These are phyloP conservation scores for Cepaea hortensis DNA, from an alignment of 2,888 invertebrate species.

Conservation along the genomic window DNA sequence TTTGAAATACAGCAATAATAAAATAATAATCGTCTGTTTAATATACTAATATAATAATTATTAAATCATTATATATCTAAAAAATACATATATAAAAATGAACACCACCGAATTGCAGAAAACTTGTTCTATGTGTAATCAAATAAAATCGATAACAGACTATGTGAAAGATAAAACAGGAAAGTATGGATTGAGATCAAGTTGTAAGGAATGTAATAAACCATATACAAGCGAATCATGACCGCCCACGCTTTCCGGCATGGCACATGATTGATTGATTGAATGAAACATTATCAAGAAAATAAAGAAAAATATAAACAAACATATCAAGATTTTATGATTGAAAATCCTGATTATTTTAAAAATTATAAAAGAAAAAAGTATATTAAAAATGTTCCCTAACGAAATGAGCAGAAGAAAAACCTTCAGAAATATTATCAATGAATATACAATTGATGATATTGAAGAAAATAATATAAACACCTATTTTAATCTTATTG, in stretches of 20 bases:
- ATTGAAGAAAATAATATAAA: background rate
- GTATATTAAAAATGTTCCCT: background rate
- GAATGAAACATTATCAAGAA: conserved; percentile 13
- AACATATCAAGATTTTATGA: conserved; percentile 6
- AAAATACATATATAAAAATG: too few relatives aligned
- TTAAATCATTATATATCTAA: too few relatives aligned
- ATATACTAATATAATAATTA: too few relatives aligned
- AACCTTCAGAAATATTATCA: background rate
- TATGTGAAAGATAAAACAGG: background rate
- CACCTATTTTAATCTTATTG: conserved; percentile 26
- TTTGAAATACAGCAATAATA: too few relatives aligned
- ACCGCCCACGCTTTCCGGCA: too few relatives aligned
- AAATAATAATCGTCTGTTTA: too few relatives aligned
- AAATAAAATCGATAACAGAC: background rate
- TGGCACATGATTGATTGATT: too few relatives aligned
- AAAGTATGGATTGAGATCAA: conserved; percentile 4
- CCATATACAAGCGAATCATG: too few relatives aligned
- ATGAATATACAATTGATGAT: too few relatives aligned
- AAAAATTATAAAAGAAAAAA: too few relatives aligned
- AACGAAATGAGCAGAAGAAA: conserved; percentile 3
- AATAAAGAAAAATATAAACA: conserved; percentile 20
- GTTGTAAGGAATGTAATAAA: conserved; percentile 19
- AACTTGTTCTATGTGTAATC: background rate
- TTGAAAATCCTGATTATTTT: conserved; percentile 17
- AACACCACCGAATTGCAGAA: background rate